These are phyloP conservation scores for Plestiodon gilberti DNA, from an alignment of 2,113 vertebrate species.

Conservation along the genomic window DNA sequence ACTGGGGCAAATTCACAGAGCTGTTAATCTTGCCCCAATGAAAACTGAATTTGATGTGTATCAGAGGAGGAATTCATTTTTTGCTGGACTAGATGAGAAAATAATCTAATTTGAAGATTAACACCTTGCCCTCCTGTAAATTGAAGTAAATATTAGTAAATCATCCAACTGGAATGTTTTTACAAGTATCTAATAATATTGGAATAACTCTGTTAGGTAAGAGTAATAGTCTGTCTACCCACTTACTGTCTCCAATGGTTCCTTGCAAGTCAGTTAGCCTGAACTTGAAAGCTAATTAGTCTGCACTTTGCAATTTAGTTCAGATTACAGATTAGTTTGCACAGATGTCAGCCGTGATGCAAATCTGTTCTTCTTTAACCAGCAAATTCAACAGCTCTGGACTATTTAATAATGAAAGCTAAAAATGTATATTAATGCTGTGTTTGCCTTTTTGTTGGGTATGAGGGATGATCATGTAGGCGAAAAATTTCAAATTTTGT, in stretches of 20 bases:
- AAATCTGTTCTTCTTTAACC: neutral
- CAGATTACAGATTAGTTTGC: neutral
- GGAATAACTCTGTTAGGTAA: neutral
- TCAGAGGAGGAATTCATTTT: neutral
- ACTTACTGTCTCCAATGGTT: neutral
- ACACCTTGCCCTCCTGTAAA: neutral
- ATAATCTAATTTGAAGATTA: neutral
- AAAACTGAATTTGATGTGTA: neutral
- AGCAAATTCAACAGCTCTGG: neutral
- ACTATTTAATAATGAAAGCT: too few relatives aligned
- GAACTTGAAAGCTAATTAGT: neutral
- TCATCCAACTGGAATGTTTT: neutral
- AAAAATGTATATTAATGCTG: too few relatives aligned
- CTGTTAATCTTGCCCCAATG: fast-evolving
- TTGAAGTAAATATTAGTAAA: neutral
- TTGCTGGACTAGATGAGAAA: fast-evolving
- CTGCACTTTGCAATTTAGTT: neutral
- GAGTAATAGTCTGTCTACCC: neutral
- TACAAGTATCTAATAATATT: neutral
- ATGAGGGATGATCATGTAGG: too few relatives aligned
- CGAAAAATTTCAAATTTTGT: too few relatives aligned
- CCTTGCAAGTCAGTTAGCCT: neutral
- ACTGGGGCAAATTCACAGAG: neutral
- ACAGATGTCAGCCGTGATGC: neutral
- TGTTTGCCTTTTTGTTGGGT: too few relatives aligned